These are phyloP conservation scores for Cirrhinus molitorella DNA, from an alignment of 2,797 vertebrate genomes.

Conservation along the genomic window DNA sequence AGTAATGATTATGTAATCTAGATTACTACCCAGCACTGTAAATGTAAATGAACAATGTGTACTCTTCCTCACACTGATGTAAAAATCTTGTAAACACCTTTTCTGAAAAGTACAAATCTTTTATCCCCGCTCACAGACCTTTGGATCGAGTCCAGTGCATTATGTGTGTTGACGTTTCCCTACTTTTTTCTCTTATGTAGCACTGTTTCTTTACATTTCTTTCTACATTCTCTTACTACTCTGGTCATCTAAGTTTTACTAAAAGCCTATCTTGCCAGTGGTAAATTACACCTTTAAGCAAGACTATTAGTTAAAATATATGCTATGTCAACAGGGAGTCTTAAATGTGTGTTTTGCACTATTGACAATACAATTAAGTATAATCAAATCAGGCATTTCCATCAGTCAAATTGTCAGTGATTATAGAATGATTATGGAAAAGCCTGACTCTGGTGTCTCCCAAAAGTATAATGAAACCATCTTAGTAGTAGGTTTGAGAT, in stretches of 20 bases:
- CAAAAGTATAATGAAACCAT: background rate
- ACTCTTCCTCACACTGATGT: background rate
- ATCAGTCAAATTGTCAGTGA: background rate
- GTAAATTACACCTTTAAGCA: background rate
- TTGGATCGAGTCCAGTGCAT: background rate
- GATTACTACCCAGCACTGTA: background rate
- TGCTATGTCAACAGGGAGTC: background rate
- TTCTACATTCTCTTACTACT: background rate
- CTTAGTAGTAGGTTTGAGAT: background rate
- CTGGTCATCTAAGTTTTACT: background rate
- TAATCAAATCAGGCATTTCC: background rate
- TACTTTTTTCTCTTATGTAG: background rate
- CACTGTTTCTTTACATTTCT: too few species aligned
- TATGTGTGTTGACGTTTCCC: background rate
- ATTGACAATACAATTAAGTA: background rate
- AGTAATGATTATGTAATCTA: too few species aligned
- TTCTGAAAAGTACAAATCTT: background rate
- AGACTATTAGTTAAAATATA: background rate
- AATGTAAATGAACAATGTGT: background rate
- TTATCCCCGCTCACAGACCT: background rate
- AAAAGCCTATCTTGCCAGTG: background rate
- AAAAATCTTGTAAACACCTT: background rate
- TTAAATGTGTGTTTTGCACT: background rate
- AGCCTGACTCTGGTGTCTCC: background rate
- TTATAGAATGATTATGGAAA: background rate